Evolutionary conservation across 2,888 invertebrate species (phyloP), one percentile per base, ranked within the genome.

Genomic region (Urechis unicinctus): DNA sequence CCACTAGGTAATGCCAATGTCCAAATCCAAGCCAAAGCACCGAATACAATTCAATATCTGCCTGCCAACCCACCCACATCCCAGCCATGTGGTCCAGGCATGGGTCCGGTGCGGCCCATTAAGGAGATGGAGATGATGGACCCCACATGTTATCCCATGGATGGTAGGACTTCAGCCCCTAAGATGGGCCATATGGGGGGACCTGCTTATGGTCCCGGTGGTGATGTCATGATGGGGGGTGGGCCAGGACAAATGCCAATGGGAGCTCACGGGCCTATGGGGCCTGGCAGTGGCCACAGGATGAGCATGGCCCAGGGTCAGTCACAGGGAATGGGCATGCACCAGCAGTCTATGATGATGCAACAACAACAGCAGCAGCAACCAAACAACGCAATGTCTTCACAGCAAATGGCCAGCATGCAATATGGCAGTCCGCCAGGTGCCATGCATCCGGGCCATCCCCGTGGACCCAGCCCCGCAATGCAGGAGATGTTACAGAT

Each of bases 21-120:
- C 53, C 91, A 91, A 80, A 93, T 96, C 28, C 95, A 95, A 80
- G 89, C 95, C 9, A 93, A 90, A 78, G 93, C 95, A 13, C 95
- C 96, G 0, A 96, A 96, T 79, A 96, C 96, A 41, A 96, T 96
- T 75, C 95, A 96, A 82, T 96, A 96, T 83, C 85, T 95, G 78
- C 96, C 61, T 57, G 36, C 44, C 53, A 30, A 44, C 31, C 5
- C 59, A 42, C 9, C 53, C 47, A 21, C 31, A 36, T 36, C 36
- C 9, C 36, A 36, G 17, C 36, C 36, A 13, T 36, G 9, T 13
- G 45, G 45, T 22, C 45, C 13, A 9, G 45, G 45, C 45, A 9
- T 21, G 13, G 13, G 13, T 22, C 45, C 6, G 17, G 6, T 45
- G 45, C 45, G 17, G 17, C 45, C 45, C 22, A 24, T 22, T 4